These are phyloP conservation scores for Carollia perspicillata DNA, from an alignment of 2,113 vertebrate species.

Conservation along the genomic window DNA sequence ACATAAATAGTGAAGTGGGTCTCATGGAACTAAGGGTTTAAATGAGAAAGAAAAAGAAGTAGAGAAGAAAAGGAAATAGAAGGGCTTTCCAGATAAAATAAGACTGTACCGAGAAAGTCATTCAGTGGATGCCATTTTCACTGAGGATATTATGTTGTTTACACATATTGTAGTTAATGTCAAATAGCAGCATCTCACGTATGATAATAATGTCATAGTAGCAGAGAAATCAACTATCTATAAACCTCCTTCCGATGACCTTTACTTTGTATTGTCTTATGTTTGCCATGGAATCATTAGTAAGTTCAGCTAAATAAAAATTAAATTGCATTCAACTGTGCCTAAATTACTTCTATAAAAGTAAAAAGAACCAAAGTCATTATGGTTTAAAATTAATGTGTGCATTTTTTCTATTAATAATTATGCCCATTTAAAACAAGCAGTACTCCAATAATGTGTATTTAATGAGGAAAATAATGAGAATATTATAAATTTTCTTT, in stretches of 20 bases:
- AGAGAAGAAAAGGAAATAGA: neutral
- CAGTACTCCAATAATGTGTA: conserved; percentile 49
- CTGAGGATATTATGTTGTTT: neutral
- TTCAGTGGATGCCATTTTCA: neutral
- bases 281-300: neutral
- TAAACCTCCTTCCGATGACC: neutral
- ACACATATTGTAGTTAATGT: neutral
- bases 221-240: neutral
- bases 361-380: neutral
- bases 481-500: conserved; percentile 63
- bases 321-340: neutral
- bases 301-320: conserved; percentile 9
- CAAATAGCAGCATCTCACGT: neutral
- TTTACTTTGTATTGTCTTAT: neutral
- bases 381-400: conserved; percentile 44
- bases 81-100: neutral
- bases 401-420: conserved; percentile 56
- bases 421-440: conserved; percentile 45
- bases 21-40: neutral
- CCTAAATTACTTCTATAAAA: conserved; percentile 29
- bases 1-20: neutral
- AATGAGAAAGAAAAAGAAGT: neutral
- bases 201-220: neutral
- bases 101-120: neutral
- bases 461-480: conserved; percentile 69